phyloP scores from a whole-genome alignment of 2,888 invertebrate genomes.

The Carabus problematicus region DNA sequence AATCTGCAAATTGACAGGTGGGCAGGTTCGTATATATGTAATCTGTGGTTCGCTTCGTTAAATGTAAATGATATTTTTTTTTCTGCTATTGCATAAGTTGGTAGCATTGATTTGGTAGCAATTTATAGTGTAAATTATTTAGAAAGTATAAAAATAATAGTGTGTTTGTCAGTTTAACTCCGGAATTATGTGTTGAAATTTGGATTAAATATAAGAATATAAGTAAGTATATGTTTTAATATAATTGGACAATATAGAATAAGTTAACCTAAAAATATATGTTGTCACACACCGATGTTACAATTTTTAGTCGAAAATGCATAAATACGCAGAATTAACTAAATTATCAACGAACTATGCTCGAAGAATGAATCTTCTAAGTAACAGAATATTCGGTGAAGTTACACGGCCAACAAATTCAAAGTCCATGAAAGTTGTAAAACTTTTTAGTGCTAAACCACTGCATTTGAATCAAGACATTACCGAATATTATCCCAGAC shows the following conservation, averaged over 20 bases:
- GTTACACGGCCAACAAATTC: slow-evolving; percentile 77
- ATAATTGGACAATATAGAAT: too few species aligned
- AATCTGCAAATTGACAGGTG: slow-evolving; percentile 32
- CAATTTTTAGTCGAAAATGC: slow-evolving; percentile 54
- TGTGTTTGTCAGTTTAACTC: too few species aligned
- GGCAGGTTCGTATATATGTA: slow-evolving; percentile 3
- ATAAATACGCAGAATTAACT: slow-evolving; percentile 72
- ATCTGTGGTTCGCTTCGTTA: too few species aligned
- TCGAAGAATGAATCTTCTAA: slow-evolving; percentile 82
- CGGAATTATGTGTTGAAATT: too few species aligned
- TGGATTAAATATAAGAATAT: too few species aligned
- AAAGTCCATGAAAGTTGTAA: slow-evolving; percentile 81
- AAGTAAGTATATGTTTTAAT: too few species aligned
- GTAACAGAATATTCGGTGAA: slow-evolving; percentile 89
- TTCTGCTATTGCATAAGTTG: too few species aligned
- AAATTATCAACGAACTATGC: slow-evolving; percentile 81
- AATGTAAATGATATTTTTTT: too few species aligned
- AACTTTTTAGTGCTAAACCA: slow-evolving; percentile 78
- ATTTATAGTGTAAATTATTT: too few species aligned
- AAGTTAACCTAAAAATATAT: background rate
- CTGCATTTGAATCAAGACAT: slow-evolving; percentile 75
- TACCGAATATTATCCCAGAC: slow-evolving; percentile 86
- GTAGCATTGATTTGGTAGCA: too few species aligned
- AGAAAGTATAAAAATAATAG: too few species aligned
- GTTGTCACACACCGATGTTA: slow-evolving; percentile 10